A percentile compares a stretch with the other conserved stretches of the same genome.
Conservation (phyloP, 1,140 invertebrate species). For the Linepithema humile region DNA sequence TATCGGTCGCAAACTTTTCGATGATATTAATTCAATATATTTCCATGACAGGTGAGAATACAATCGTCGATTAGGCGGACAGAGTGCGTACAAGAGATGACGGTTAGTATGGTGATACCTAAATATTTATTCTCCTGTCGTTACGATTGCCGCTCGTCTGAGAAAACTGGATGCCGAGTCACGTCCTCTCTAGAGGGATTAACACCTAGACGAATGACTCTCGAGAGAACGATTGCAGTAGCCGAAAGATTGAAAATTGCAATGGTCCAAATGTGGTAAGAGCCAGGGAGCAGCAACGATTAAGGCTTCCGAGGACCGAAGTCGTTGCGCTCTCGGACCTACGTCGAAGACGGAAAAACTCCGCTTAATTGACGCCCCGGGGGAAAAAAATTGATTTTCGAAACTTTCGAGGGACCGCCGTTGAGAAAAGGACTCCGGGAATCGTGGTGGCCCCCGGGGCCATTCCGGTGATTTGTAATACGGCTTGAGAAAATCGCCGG, state of each 20-base stretch:
- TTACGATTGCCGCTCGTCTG: constrained; percentile 25
- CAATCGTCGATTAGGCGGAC: constrained; percentile 29
- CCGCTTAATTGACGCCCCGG: constrained; percentile 65
- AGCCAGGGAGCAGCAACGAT: constrained; percentile 51
- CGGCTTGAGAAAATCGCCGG: constrained; percentile 13
- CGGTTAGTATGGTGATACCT: constrained; percentile 25
- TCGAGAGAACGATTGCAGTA: constrained; percentile 13
- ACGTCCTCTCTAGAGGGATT: constrained; percentile 54
- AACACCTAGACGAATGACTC: constrained; percentile 42
- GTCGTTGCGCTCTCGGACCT: constrained; percentile 49
- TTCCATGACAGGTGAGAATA: not conserved
- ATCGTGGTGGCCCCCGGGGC: constrained; percentile 45
- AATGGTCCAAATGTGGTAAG: not conserved
- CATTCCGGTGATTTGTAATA: constrained; percentile 53
- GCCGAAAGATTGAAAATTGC: constrained; percentile 44
- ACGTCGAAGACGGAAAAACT: constrained; percentile 68
- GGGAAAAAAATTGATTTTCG: constrained; percentile 69
- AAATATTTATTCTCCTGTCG: constrained; percentile 55
- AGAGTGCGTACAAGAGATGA: constrained; percentile 19
- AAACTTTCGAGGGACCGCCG: constrained; percentile 54
- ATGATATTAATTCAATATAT: not conserved
- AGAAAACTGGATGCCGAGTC: constrained; percentile 48
- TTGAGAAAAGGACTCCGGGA: constrained; percentile 41
- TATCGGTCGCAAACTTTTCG: not conserved
- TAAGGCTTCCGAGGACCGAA: constrained; percentile 52